Percentiles rank a stretch among this genome's conserved stretches.
Evolutionary conservation across 2,888 invertebrate species (phyloP).

Genomic region (Allygus modestus): DNA sequence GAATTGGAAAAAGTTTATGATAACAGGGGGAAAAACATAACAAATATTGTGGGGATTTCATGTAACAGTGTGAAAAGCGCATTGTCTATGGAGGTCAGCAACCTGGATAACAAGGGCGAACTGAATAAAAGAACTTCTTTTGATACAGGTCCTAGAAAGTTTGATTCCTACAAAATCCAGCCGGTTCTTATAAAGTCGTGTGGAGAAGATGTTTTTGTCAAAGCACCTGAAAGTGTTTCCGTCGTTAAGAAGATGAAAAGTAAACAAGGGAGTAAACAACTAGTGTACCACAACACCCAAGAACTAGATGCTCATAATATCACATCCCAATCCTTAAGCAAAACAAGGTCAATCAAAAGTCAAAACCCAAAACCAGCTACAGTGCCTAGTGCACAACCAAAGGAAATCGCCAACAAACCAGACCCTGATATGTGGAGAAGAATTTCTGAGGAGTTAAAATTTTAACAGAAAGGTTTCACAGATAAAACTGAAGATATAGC

Average conservation of each 20-base stretch:
- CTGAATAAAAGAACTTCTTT: not conserved
- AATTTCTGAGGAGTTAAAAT: slow-evolving; percentile 1
- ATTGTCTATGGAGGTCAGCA: not conserved
- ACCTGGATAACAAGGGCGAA: not conserved
- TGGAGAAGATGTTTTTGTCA: not conserved
- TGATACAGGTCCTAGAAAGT: not conserved
- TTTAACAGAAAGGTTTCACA: not conserved
- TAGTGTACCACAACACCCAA: slow-evolving; percentile 16
- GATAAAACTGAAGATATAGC: too few species aligned
- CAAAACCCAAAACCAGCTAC: not conserved
- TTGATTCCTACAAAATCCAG: not conserved
- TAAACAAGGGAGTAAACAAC: not conserved
- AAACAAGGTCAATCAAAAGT: not conserved
- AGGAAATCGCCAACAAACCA: not conserved
- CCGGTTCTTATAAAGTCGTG: not conserved
- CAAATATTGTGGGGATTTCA: not conserved
- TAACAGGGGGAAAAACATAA: not conserved
- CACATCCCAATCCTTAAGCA: not conserved
- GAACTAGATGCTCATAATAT: not conserved
- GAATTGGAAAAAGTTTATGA: not conserved
- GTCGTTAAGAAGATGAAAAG: not conserved
- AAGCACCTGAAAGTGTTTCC: not conserved
- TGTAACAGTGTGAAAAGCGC: not conserved
- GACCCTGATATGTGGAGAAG: not conserved
- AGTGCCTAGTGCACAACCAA: not conserved